phyloP scores from a whole-genome alignment of 1,140 invertebrate species.

The Bombyx mandarina region DNA sequence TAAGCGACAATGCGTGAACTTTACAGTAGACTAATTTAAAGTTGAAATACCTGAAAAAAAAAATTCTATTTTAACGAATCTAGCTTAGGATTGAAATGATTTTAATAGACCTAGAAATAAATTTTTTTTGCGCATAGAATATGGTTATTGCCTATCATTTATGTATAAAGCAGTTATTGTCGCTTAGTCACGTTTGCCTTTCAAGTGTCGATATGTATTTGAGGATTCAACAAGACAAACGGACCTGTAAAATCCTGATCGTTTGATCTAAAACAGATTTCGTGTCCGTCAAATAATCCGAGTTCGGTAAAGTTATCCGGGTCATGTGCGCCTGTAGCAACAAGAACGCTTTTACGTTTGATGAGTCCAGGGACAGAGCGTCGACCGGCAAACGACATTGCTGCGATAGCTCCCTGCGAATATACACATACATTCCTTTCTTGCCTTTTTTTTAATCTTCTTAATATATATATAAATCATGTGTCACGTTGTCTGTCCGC shows the following conservation, averaged over 20 bases:
- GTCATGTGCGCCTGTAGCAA: conserved; percentile 95
- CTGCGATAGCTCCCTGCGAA: conserved; percentile 84
- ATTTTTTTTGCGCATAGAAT: too few relatives aligned
- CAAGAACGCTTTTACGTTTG: conserved; percentile 94
- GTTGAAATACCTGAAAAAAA: too few relatives aligned
- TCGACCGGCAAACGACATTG: conserved; percentile 82
- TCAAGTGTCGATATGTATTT: not conserved
- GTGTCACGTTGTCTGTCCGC: too few relatives aligned
- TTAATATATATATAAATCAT: too few relatives aligned
- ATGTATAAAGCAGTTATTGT: too few relatives aligned
- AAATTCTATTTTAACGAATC: too few relatives aligned
- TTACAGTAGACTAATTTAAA: too few relatives aligned
- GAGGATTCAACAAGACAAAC: not conserved
- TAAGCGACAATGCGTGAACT: too few relatives aligned
- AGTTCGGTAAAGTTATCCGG: conserved; percentile 83
- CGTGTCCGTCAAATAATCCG: conserved; percentile 96
- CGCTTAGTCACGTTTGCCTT: too few relatives aligned
- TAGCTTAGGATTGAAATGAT: too few relatives aligned
- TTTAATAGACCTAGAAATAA: too few relatives aligned
- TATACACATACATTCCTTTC: conserved; percentile 11
- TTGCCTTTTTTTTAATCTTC: not conserved
- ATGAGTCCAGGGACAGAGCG: conserved; percentile 83
- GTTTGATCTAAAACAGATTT: conserved; percentile 98
- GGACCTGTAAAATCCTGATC: conserved; percentile 92
- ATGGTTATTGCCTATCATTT: too few relatives aligned